phyloP scores from a whole-genome alignment of 2,888 invertebrate genomes.

The Leptinotarsa juncta region DNA sequence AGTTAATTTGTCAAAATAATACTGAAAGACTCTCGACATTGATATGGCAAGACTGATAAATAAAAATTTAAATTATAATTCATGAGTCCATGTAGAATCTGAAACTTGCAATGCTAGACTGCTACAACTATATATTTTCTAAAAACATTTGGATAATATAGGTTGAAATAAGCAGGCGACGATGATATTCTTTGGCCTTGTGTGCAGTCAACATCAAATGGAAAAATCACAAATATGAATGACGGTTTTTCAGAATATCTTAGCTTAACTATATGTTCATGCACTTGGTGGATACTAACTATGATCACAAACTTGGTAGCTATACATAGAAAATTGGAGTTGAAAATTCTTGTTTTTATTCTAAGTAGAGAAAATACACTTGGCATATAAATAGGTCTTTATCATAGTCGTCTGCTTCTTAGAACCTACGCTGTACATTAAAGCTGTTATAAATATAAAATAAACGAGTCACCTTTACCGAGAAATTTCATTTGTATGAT shows the following conservation, averaged over 20 bases:
- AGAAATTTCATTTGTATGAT: background rate
- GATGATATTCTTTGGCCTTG: background rate
- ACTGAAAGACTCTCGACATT: conserved; percentile 39
- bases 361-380: background rate
- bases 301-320: conserved; percentile 4
- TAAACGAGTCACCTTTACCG: background rate
- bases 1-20: conserved; percentile 33
- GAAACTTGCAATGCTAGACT: conserved; percentile 13
- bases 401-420: conserved; percentile 22
- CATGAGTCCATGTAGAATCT: conserved; percentile 12
- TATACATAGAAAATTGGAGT: background rate
- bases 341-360: background rate
- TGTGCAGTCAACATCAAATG: background rate
- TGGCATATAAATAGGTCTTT: conserved; percentile 5
- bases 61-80: conserved; percentile 2
- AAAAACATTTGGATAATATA: conserved; percentile 12
- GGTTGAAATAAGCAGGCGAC: conserved; percentile 4
- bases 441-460: conserved; percentile 40
- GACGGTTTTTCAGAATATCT: background rate
- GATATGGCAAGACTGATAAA: conserved; percentile 35
- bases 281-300: background rate
- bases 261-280: background rate
- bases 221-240: background rate
- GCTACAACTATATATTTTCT: conserved; percentile 21
- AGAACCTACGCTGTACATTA: conserved; percentile 29